Evolutionary conservation across 37 sponge, comb jelly and placozoan species (phyloP).

Genomic region (Bolinopsis microptera): DNA sequence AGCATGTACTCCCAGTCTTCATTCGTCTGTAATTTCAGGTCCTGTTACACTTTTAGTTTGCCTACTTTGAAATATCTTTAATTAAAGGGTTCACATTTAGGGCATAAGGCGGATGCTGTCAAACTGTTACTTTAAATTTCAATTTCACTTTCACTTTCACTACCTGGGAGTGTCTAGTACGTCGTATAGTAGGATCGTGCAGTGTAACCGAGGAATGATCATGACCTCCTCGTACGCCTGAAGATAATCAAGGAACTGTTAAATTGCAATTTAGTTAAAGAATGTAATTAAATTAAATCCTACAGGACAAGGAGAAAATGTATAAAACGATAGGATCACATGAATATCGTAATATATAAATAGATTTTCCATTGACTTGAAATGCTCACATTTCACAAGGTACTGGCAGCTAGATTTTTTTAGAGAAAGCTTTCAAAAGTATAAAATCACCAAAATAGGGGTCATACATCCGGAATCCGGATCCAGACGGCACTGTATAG

Average conservation of each 20-base stretch:
- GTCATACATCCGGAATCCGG: too few species aligned
- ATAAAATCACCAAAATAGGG: too few species aligned
- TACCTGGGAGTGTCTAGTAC: conserved; percentile 45
- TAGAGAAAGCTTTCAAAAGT: too few species aligned
- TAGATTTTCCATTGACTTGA: too few species aligned
- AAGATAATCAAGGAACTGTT: too few species aligned
- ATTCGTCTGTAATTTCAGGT: not conserved
- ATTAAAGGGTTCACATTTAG: not conserved
- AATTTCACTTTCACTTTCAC: not conserved
- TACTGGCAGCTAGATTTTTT: too few species aligned
- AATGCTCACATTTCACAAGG: too few species aligned
- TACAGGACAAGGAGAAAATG: too few species aligned
- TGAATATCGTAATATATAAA: too few species aligned
- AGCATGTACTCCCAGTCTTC: conserved; percentile 65
- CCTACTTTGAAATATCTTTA: not conserved
- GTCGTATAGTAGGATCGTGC: conserved; percentile 21
- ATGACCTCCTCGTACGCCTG: not conserved
- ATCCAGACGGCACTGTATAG: too few species aligned
- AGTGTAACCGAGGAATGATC: not conserved
- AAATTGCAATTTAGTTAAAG: not conserved
- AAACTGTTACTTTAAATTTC: not conserved
- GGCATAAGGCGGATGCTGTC: not conserved
- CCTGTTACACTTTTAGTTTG: not conserved
- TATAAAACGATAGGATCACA: too few species aligned
- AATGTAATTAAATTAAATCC: too few species aligned